Conservation (phyloP, 2,113 vertebrate genomes). For the Brachypodius melanocephalos region DNA sequence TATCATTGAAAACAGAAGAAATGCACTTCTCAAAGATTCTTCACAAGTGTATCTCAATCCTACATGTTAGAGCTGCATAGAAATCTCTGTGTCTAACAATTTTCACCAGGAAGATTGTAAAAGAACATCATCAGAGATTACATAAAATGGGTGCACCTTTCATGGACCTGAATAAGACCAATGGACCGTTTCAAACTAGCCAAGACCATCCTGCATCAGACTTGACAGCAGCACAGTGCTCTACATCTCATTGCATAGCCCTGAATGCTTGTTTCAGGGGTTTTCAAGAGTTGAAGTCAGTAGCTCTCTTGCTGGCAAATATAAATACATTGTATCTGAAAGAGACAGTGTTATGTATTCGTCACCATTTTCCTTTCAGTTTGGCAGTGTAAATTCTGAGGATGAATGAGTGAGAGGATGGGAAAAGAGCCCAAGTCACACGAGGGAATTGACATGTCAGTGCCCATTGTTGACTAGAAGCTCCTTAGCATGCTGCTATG, state of each 20-base stretch:
- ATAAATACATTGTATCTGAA: background rate
- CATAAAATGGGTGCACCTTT: background rate
- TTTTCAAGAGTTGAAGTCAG: background rate
- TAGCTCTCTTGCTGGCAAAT: background rate
- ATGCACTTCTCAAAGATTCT: background rate
- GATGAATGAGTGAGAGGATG: background rate
- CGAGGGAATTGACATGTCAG: conserved; percentile 40
- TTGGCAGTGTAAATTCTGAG: conserved; percentile 15
- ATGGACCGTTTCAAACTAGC: background rate
- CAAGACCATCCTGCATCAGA: background rate
- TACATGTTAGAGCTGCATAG: background rate
- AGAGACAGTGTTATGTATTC: conserved; percentile 4
- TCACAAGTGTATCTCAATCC: background rate
- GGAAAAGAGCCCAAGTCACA: background rate
- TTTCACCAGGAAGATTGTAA: background rate
- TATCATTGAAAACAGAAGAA: background rate
- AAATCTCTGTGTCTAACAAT: background rate
- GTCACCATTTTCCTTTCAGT: conserved; percentile 30
- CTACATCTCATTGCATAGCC: background rate
- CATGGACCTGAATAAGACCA: background rate
- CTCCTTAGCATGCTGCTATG: conserved; percentile 30
- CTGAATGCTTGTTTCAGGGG: background rate
- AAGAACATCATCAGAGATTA: background rate
- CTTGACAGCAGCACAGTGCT: background rate
- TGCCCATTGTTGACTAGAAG: conserved; percentile 45